These are phyloP conservation scores for Myodes glareolus DNA, from an alignment of 2,113 vertebrate species.

Conservation along the genomic window DNA sequence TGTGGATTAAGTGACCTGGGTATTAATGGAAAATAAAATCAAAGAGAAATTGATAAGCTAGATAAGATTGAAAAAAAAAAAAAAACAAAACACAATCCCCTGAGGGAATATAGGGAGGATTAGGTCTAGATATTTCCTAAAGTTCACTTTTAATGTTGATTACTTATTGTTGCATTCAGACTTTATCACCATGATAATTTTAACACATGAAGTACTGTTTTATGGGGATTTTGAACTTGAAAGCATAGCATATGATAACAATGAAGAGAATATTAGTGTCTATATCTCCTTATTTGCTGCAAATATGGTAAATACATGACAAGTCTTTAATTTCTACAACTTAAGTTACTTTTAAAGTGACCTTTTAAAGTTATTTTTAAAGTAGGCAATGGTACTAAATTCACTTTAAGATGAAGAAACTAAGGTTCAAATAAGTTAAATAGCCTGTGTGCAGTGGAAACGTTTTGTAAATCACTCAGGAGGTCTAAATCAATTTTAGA, in stretches of 20 bases:
- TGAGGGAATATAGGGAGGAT: not conserved
- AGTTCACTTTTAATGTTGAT: not conserved
- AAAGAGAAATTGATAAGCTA: not conserved
- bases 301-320: not conserved
- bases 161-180: not conserved
- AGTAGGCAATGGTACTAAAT: not conserved
- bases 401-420: constrained; percentile 39
- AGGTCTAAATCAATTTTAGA: not conserved
- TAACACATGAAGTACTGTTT: not conserved
- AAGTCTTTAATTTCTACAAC: not conserved
- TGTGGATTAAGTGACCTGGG: not conserved
- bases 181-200: not conserved
- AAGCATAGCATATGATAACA: not conserved
- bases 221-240: not conserved
- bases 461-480: not conserved
- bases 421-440: not conserved
- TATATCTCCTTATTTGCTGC: not conserved
- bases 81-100: not conserved
- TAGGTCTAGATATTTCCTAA: not conserved
- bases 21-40: not conserved
- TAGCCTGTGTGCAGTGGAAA: not conserved
- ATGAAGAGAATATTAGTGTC: not conserved
- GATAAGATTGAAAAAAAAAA: not conserved
- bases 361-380: not conserved
- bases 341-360: too few relatives aligned